A percentile compares a stretch with the other conserved stretches of the same genome.
phyloP scores from a whole-genome alignment of 2,888 invertebrate genomes.

The Caenorhabditis doughertyi region DNA sequence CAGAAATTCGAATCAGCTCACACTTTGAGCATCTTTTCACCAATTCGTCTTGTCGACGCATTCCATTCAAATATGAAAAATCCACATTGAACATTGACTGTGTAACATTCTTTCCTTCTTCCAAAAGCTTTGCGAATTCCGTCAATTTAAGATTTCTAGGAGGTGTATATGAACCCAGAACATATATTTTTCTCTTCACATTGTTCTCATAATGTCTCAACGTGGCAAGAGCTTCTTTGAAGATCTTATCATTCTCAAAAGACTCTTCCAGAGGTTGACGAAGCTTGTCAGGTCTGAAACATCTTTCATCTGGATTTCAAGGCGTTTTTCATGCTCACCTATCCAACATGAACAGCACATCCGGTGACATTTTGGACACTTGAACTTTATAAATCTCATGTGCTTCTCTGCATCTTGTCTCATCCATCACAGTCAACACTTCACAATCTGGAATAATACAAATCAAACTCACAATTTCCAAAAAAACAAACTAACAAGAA shows the following conservation, averaged over 20 bases:
- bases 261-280: constrained; percentile 15
- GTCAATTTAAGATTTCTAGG: constrained; percentile 34
- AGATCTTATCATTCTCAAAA: constrained; percentile 40
- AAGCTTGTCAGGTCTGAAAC: constrained; percentile 46
- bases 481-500: too few species aligned
- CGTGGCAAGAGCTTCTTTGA: constrained; percentile 42
- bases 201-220: constrained; percentile 53
- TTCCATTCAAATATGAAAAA: constrained; percentile 49
- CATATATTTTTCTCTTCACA: constrained; percentile 60
- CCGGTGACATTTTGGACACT: constrained; percentile 50
- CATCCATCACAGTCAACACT: constrained; percentile 39
- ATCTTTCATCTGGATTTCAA: too few species aligned
- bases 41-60: constrained; percentile 37
- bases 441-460: constrained; percentile 71
- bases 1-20: constrained; percentile 47
- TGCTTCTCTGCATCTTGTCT: constrained; percentile 31
- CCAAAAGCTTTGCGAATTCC: constrained; percentile 37
- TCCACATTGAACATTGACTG: constrained; percentile 40
- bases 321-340: too few species aligned
- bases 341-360: constrained; percentile 65
- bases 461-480: too few species aligned
- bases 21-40: constrained; percentile 62
- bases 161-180: constrained; percentile 51
- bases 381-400: constrained; percentile 37
- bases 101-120: constrained; percentile 27